These are phyloP conservation scores for Paedocypris sp. DNA, from an alignment of 2,113 vertebrate genomes.

Conservation along the genomic window DNA sequence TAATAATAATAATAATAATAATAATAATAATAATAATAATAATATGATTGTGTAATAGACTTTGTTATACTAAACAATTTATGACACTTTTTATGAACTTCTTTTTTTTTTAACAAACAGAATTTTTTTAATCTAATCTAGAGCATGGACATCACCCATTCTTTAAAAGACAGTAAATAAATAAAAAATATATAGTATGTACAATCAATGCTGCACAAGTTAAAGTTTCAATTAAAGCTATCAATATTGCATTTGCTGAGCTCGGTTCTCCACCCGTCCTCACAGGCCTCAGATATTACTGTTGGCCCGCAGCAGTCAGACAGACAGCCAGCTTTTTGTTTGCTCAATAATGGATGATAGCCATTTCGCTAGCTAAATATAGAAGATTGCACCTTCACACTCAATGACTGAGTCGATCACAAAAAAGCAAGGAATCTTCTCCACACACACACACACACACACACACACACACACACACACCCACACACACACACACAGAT, in stretches of 20 bases:
- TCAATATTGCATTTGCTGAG: constrained; percentile 63
- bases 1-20: too few relatives aligned
- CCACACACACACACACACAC: constrained; percentile 12
- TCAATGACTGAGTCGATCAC: constrained; percentile 35
- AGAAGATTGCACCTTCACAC: constrained; percentile 48
- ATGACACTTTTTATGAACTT: too few relatives aligned
- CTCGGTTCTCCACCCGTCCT: constrained; percentile 20
- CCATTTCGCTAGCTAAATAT: constrained; percentile 55
- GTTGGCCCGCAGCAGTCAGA: constrained; percentile 64
- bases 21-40: too few relatives aligned
- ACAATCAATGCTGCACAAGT: too few relatives aligned
- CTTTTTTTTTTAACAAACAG: too few relatives aligned
- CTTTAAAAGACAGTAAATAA: constrained; percentile 44
- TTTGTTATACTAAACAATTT: too few relatives aligned
- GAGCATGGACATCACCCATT: constrained; percentile 53
- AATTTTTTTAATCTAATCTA: too few relatives aligned
- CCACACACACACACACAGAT: too few relatives aligned
- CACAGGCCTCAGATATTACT: constrained; percentile 56
- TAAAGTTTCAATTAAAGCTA: constrained; percentile 65
- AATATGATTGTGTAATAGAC: too few relatives aligned
- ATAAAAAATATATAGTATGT: constrained; percentile 53
- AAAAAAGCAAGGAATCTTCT: constrained; percentile 21
- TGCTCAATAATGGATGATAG: constrained; percentile 65
- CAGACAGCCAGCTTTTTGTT: constrained; percentile 62
- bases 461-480: too few relatives aligned